These are phyloP conservation scores for Irena cyanogastra DNA, from an alignment of 2,113 vertebrate genomes.

Conservation along the genomic window DNA sequence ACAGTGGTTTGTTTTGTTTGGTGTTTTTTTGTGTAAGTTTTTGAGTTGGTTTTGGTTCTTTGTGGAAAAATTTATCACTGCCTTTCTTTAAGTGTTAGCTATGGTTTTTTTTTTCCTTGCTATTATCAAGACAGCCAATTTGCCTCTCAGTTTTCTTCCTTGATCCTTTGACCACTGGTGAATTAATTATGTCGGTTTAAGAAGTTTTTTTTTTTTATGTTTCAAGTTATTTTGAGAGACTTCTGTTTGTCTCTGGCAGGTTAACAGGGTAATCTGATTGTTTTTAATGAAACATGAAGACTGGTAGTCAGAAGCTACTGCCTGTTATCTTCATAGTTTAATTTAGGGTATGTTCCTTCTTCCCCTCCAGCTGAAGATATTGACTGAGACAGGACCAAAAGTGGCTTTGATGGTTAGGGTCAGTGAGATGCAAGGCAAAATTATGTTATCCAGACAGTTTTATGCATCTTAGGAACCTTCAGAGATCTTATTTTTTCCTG, in stretches of 20 bases:
- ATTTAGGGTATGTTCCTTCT: background rate
- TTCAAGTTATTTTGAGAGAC: background rate
- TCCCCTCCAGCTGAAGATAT: background rate
- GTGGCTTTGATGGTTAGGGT: background rate
- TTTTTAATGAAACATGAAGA: background rate
- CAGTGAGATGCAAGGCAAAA: background rate
- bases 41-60: background rate
- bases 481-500: background rate
- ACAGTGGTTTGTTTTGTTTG: background rate
- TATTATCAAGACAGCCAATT: background rate
- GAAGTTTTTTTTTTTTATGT: background rate
- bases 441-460: background rate
- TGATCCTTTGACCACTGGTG: background rate
- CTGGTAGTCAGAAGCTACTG: background rate
- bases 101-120: background rate
- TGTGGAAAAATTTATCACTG: background rate
- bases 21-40: background rate
- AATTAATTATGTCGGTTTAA: background rate
- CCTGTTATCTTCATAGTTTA: background rate
- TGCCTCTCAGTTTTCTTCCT: background rate
- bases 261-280: background rate
- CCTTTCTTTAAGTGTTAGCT: background rate
- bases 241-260: background rate
- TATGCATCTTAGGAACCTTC: background rate
- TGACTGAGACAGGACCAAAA: background rate